Percentiles rank a stretch among this genome's conserved stretches.
Evolutionary conservation across 2,888 invertebrate genomes (phyloP).

Genomic region (Pristionchus maxplancki): DNA sequence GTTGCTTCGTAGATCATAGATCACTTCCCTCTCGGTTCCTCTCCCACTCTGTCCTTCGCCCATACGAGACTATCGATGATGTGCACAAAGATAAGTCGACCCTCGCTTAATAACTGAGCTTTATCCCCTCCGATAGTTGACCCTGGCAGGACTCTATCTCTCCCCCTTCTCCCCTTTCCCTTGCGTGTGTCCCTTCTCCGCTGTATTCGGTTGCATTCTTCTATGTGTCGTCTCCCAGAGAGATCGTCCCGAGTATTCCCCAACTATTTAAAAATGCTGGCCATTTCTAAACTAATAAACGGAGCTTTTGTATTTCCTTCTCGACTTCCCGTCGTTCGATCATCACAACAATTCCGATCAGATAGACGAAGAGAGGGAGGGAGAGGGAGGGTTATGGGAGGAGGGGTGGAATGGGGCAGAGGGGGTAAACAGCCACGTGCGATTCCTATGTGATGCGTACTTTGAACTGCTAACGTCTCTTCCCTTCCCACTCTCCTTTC

Average conservation of each 20-base stretch:
- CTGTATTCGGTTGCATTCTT: slow-evolving; percentile 44
- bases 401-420: background rate
- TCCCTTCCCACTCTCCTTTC: slow-evolving; percentile 15
- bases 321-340: background rate
- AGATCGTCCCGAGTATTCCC: slow-evolving; percentile 9
- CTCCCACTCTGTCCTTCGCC: background rate
- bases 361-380: background rate
- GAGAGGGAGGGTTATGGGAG: background rate
- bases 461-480: slow-evolving; percentile 50
- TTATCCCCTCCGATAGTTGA: slow-evolving; percentile 12
- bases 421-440: slow-evolving; percentile 43
- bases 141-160: background rate
- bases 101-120: slow-evolving; percentile 20
- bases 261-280: slow-evolving; percentile 50
- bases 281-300: slow-evolving; percentile 46
- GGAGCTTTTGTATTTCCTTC: slow-evolving; percentile 20
- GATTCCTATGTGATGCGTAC: slow-evolving; percentile 47
- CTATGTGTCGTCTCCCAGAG: slow-evolving; percentile 43
- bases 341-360: slow-evolving; percentile 26
- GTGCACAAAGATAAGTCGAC: background rate
- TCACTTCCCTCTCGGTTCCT: slow-evolving; percentile 2
- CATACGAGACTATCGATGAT: background rate
- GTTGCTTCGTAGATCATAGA: slow-evolving; percentile 6
- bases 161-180: background rate
- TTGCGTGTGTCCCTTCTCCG: background rate